Base-by-base conservation (phyloP, 2,888 invertebrate genomes). In the Biston betularia region DNA sequence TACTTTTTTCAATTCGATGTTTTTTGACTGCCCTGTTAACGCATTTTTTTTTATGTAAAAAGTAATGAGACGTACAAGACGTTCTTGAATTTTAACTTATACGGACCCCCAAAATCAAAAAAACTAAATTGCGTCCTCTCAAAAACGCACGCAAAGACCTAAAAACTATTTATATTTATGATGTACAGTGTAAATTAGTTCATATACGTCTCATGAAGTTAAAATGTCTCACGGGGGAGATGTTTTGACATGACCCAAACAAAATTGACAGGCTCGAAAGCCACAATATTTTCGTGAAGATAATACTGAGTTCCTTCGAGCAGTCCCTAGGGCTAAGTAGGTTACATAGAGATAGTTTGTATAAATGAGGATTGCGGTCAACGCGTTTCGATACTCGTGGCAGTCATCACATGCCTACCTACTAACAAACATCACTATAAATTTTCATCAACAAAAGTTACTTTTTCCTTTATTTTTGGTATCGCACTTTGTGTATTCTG, bases 171-270 rank as follows among this genome's bases (percentile, higher is more conserved):
- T n/a, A n/a, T n/a, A n/a, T n/a, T n/a, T n/a, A n/a, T n/a, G 24
- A 24, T 6, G 0, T 46, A 9, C 9, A 38, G 6, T 14, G 15
- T 46, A 24, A 24, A 3, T 24, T 24, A 24, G 12, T 49, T 46
- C 34, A 44, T 10, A 6, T 14, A 46, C 45, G 14, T 33, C 10
- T 14, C n/a, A 46, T 3, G 42, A 46, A 58, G 8, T 40, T 57
- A 1, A 40, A 49, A 42, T 42, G 10, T n/a, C 58, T 58, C 58
- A n/a, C 48, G 24, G 49, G 58, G 49, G 48, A 42, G 12, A 48
- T 48, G 45, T 49, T 58, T 49, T 58, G 49, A 49, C 58, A 40
- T 40, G 49, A 58, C 49, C 58, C 58, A 48, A 40, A 49, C 24
- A 11, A 40, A 49, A 58, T 40, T 33, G 58, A 58, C 58, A 58